Percentiles rank a stretch among this genome's conserved stretches.
Conservation (phyloP, 2,113 vertebrate genomes). For the Platichthys flesus region DNA sequence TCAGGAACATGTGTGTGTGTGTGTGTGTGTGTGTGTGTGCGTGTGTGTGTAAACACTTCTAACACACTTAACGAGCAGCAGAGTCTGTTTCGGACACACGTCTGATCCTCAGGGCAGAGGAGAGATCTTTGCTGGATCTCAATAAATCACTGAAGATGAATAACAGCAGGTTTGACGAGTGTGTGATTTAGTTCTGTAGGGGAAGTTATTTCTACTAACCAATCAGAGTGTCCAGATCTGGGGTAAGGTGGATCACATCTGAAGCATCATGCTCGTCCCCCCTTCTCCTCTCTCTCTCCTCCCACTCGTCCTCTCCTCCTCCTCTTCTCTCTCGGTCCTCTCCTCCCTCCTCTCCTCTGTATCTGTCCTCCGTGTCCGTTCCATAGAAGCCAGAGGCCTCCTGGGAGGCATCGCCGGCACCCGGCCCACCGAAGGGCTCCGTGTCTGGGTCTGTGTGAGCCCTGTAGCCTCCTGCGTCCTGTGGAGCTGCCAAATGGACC, state of each 20-base stretch:
- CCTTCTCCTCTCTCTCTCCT: conserved; percentile 31
- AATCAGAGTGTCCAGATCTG: conserved; percentile 64
- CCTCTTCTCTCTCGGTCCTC: conserved; percentile 60
- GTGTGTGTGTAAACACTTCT: neutral
- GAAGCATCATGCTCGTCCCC: neutral
- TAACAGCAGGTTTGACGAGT: too few species aligned
- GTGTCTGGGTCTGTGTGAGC: conserved; percentile 49
- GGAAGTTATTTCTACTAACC: conserved; percentile 42
- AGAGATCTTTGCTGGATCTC: neutral
- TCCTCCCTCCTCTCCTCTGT: conserved; percentile 66
- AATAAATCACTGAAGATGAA: neutral
- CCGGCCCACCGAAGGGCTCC: conserved; percentile 50
- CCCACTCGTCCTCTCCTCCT: conserved; percentile 62
- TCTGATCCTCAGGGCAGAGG: neutral
- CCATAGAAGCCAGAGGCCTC: conserved; percentile 91
- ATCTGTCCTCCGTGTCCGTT: conserved; percentile 87
- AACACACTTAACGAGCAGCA: neutral
- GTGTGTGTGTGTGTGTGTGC: neutral
- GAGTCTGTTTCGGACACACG: neutral
- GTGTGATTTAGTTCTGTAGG: neutral
- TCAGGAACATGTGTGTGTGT: conserved; percentile 35
- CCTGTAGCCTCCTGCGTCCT: conserved; percentile 28
- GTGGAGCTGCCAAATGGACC: conserved; percentile 62
- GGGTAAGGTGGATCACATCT: conserved; percentile 50
- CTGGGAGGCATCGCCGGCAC: conserved; percentile 76